phyloP scores from a whole-genome alignment of 2,888 invertebrate genomes.

The Sussaba pulchella region DNA sequence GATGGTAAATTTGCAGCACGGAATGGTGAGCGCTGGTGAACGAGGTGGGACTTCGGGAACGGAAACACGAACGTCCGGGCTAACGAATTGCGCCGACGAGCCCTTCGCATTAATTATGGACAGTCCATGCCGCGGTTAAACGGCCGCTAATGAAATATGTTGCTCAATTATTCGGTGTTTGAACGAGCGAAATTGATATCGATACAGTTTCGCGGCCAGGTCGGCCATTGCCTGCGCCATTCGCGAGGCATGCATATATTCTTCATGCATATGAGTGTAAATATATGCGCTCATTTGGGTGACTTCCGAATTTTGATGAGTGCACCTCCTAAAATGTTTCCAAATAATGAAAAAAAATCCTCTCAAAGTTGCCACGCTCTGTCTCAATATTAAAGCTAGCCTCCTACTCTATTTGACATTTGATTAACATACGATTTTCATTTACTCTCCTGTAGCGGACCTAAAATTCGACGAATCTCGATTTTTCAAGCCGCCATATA shows the following conservation, averaged over 20 bases:
- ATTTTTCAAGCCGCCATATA: no score
- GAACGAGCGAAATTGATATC: constrained; percentile 77
- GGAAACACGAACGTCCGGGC: constrained; percentile 38
- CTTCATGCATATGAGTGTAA: neutral
- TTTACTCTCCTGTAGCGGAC: no score
- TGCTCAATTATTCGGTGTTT: constrained; percentile 78
- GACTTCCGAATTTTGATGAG: no score
- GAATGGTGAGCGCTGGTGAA: neutral
- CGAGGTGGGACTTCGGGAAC: constrained; percentile 14
- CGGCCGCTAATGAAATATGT: constrained; percentile 78
- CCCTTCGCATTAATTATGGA: constrained; percentile 76
- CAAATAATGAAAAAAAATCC: no score
- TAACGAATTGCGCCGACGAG: constrained; percentile 60
- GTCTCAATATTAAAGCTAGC: no score
- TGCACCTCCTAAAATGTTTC: no score
- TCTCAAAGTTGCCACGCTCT: no score
- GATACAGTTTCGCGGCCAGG: constrained; percentile 17
- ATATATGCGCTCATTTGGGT: no score
- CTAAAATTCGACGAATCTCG: no score
- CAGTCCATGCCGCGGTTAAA: constrained; percentile 74
- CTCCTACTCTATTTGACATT: no score
- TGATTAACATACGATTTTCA: no score
- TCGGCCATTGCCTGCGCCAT: constrained; percentile 16
- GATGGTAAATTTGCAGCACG: neutral
- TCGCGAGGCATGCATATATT: no score